These are phyloP conservation scores for Lysiphlebus fabarum DNA, from an alignment of 1,140 invertebrate genomes.

Conservation along the genomic window DNA sequence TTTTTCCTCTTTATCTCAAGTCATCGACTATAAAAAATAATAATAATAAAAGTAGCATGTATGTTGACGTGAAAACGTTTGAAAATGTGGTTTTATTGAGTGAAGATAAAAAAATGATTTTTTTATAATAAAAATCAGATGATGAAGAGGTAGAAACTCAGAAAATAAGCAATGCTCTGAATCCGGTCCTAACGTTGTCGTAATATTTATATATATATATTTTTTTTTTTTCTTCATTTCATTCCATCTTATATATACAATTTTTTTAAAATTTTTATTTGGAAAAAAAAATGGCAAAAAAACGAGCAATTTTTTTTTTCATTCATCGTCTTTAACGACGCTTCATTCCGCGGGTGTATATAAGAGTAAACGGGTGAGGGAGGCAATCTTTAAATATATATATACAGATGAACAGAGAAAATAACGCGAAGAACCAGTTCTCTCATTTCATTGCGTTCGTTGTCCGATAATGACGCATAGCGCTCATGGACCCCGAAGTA, in stretches of 20 bases:
- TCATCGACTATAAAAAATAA: background rate
- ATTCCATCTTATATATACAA: background rate
- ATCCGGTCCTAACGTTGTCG: constrained; percentile 9
- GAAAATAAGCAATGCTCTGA: constrained; percentile 5
- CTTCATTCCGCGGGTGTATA: constrained; percentile 21
- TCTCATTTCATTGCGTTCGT: constrained; percentile 57
- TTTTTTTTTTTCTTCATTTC: constrained; percentile 10
- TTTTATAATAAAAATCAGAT: constrained; percentile 10
- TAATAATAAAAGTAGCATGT: background rate
- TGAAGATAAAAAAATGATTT: constrained; percentile 3
- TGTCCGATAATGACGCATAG: constrained; percentile 58
- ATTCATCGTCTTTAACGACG: constrained; percentile 8
- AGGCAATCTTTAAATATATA: constrained; percentile 23
- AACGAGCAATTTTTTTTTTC: background rate
- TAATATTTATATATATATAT: background rate
- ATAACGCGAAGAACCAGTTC: constrained; percentile 55
- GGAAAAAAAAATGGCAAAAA: no score
- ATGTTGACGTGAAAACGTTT: background rate
- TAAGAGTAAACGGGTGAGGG: background rate
- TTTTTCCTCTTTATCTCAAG: background rate
- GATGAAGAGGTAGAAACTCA: constrained; percentile 25
- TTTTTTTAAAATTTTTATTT: background rate
- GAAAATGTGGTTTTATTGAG: constrained; percentile 16
- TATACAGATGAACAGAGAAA: constrained; percentile 38
- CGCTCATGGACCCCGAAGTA: constrained; percentile 33